These are phyloP conservation scores for Trichopoda pennipes DNA, from an alignment of 2,888 invertebrate species.

Conservation along the genomic window DNA sequence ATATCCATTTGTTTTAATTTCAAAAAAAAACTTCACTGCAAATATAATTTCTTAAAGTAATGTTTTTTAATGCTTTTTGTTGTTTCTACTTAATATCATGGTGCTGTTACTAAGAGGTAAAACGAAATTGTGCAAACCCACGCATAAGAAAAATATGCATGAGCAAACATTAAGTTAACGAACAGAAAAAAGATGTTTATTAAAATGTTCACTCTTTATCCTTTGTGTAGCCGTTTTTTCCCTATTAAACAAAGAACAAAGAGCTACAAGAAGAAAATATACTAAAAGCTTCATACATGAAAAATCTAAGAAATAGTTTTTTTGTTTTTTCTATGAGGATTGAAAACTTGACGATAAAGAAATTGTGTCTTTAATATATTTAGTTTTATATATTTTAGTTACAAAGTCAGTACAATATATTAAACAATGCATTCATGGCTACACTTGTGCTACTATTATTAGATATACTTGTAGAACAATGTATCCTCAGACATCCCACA, in stretches of 20 bases:
- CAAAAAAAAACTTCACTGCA: too few species aligned
- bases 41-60: too few species aligned
- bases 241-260: constrained; percentile 10
- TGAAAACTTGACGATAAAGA: constrained; percentile 21
- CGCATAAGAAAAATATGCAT: constrained; percentile 15
- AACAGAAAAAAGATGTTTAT: constrained; percentile 31
- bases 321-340: not conserved
- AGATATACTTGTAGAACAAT: constrained; percentile 8
- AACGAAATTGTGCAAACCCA: not conserved
- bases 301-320: constrained; percentile 1
- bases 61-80: too few species aligned
- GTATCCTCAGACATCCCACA: constrained; percentile 16
- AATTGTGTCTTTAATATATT: not conserved
- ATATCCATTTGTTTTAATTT: too few species aligned
- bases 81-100: too few species aligned
- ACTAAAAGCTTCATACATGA: not conserved
- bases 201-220: constrained; percentile 22
- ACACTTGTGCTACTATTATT: not conserved
- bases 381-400: not conserved
- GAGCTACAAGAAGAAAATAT: not conserved
- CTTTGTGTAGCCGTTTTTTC: constrained; percentile 17
- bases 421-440: constrained; percentile 7
- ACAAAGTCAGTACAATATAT: constrained; percentile 22
- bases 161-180: constrained; percentile 38
- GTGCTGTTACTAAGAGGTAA: too few species aligned